phyloP scores from a whole-genome alignment of 2,797 vertebrate genomes.

The Peromyscus melanophrys region DNA sequence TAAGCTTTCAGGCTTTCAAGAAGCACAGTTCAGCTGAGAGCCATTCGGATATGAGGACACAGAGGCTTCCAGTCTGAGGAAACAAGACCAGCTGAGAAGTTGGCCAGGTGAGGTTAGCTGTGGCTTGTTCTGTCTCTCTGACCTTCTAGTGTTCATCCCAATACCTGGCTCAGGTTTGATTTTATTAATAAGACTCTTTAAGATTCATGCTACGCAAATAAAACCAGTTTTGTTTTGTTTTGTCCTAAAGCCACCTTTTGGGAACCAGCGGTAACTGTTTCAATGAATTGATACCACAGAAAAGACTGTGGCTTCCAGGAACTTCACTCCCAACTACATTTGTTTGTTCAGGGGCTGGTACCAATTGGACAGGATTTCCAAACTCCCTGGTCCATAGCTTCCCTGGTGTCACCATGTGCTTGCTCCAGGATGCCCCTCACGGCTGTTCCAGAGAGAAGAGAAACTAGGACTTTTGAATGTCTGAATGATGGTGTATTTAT shows the following conservation, averaged over 20 bases:
- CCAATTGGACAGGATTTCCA: slow-evolving; percentile 22
- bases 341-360: slow-evolving; percentile 37
- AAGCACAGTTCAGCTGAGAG: too few species aligned
- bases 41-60: too few species aligned
- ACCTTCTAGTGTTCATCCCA: too few species aligned
- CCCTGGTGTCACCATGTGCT: neutral
- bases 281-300: neutral
- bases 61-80: too few species aligned
- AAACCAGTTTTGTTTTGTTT: neutral
- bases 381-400: neutral
- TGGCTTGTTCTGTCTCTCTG: too few species aligned
- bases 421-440: slow-evolving; percentile 17
- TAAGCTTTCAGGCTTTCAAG: too few species aligned
- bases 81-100: too few species aligned
- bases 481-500: neutral
- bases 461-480: slow-evolving; percentile 13
- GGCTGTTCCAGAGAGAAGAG: neutral
- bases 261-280: slow-evolving; percentile 27
- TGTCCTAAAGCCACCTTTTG: slow-evolving; percentile 29
- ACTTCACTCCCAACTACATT: slow-evolving; percentile 52
- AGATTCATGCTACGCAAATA: too few species aligned
- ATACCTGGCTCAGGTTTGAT: too few species aligned
- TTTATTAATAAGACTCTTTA: too few species aligned
- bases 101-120: too few species aligned
- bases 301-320: slow-evolving; percentile 29